phyloP scores from a whole-genome alignment of 2,797 vertebrate genomes.

The Antennarius maculatus region DNA sequence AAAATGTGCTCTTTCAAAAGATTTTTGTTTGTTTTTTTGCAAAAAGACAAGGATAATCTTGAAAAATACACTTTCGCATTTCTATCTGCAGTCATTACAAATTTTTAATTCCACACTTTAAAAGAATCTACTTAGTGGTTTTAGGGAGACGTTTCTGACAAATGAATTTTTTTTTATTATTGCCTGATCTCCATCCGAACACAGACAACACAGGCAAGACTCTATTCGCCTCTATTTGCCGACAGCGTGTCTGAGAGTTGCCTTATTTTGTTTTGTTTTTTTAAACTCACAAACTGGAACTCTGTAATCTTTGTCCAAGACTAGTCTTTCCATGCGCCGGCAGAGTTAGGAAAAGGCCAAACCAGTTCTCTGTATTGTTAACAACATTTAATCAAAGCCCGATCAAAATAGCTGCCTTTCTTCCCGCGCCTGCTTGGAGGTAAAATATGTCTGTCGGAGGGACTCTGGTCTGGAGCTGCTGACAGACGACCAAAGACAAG shows the following conservation, averaged over 20 bases:
- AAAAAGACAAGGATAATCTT: neutral
- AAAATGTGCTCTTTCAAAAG: neutral
- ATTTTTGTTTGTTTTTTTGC: too few relatives aligned
- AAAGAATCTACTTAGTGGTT: neutral
- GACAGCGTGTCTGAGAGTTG: conserved; percentile 18
- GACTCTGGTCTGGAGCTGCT: conserved; percentile 77
- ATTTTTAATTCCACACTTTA: neutral
- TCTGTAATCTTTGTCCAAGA: conserved; percentile 41
- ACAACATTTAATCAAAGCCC: conserved; percentile 84
- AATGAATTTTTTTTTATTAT: neutral
- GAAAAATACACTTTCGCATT: neutral
- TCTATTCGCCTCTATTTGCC: conserved; percentile 11
- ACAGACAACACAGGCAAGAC: neutral
- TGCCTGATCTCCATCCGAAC: neutral
- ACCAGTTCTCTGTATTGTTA: conserved; percentile 74
- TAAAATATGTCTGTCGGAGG: conserved; percentile 79
- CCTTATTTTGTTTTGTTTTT: conserved; percentile 29
- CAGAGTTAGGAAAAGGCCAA: conserved; percentile 47
- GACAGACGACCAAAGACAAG: conserved; percentile 83
- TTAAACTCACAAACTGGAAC: conserved; percentile 8
- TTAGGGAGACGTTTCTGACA: neutral
- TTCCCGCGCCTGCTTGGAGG: conserved; percentile 73
- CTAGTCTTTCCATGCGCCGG: conserved; percentile 27
- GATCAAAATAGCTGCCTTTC: conserved; percentile 79
- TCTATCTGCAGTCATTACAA: neutral